These are phyloP conservation scores for Mythimna loreyi DNA, from an alignment of 2,888 invertebrate genomes.

Conservation along the genomic window DNA sequence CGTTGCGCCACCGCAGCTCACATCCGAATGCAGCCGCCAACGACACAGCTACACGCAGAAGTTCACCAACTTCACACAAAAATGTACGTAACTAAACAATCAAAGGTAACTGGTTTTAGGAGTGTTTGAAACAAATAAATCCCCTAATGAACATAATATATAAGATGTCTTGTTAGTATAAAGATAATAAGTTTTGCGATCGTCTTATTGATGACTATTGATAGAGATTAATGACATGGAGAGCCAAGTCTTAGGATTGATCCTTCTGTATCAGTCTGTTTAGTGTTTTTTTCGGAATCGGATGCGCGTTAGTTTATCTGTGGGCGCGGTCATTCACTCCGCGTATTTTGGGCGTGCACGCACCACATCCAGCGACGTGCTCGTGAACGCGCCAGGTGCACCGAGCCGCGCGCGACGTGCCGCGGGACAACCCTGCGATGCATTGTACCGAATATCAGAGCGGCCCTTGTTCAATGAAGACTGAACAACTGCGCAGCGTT, in stretches of 20 bases:
- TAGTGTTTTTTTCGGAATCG: constrained; percentile 25
- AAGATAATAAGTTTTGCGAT: background rate
- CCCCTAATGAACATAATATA: background rate
- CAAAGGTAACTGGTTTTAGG: background rate
- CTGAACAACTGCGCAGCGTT: background rate
- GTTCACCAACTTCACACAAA: background rate
- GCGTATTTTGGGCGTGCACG: constrained; percentile 40
- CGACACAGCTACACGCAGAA: constrained; percentile 5
- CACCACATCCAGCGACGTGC: constrained; percentile 1
- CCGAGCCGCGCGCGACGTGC: too few relatives aligned
- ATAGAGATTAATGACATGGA: background rate
- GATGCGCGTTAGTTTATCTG: constrained; percentile 30
- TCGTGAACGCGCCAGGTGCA: background rate
- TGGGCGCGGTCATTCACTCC: constrained; percentile 58
- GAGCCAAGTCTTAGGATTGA: background rate
- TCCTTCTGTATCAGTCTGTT: background rate
- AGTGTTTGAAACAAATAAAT: background rate
- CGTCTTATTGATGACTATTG: background rate
- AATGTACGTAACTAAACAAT: too few relatives aligned
- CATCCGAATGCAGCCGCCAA: background rate
- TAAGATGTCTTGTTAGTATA: background rate
- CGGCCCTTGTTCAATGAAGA: background rate
- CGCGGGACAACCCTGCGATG: background rate
- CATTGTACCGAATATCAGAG: background rate
- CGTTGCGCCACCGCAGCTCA: background rate